A percentile compares a stretch with the other conserved stretches of the same genome.
Evolutionary conservation across 2,888 invertebrate genomes (phyloP).

Genomic region (Eucriotettix oculatus): DNA sequence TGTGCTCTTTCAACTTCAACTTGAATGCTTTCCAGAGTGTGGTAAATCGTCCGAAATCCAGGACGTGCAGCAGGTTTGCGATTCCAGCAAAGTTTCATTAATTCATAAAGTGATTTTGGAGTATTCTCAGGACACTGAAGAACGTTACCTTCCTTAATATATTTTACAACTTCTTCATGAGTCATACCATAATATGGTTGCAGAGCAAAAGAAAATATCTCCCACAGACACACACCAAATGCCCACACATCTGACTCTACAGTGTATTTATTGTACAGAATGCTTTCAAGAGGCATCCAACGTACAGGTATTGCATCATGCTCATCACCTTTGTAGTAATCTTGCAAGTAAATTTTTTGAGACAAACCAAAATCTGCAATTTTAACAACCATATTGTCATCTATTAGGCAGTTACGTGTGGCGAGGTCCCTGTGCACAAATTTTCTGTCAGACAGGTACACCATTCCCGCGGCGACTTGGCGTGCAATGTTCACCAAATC

Average conservation of each 20-base stretch:
- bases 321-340: conserved; percentile 90
- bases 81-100: conserved; percentile 91
- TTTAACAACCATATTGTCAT: conserved; percentile 87
- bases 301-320: conserved; percentile 91
- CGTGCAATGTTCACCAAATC: conserved; percentile 73
- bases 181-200: conserved; percentile 97
- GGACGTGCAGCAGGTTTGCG: conserved; percentile 72
- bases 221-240: conserved; percentile 91
- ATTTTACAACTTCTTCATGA: conserved; percentile 90
- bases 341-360: conserved; percentile 86
- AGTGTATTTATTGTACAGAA: conserved; percentile 90
- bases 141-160: conserved; percentile 83
- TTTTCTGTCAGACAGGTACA: conserved; percentile 81
- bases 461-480: conserved; percentile 89
- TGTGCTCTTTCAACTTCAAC: conserved; percentile 22
- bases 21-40: conserved; percentile 54
- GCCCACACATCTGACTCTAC: conserved; percentile 96
- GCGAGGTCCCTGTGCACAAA: conserved; percentile 94
- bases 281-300: conserved; percentile 97
- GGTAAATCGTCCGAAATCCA: conserved; percentile 65
- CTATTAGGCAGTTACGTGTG: conserved; percentile 87
- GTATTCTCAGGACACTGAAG: conserved; percentile 83
- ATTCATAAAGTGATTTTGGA: conserved; percentile 66
- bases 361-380: conserved; percentile 95
- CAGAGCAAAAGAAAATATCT: conserved; percentile 88